These are phyloP conservation scores for Amazona ochrocephala DNA, from an alignment of 2,797 vertebrate genomes.

Conservation along the genomic window DNA sequence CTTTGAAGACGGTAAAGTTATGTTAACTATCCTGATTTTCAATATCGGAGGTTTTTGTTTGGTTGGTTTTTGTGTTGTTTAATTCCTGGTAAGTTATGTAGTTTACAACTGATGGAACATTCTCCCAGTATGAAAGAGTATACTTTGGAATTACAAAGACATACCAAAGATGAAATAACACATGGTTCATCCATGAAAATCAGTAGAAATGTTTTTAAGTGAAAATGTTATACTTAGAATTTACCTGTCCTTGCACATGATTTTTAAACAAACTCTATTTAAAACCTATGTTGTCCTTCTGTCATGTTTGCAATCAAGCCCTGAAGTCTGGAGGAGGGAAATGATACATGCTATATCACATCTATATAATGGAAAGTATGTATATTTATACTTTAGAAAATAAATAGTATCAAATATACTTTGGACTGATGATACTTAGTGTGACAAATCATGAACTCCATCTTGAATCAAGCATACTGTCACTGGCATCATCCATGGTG, in stretches of 20 bases:
- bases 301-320: not conserved
- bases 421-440: not conserved
- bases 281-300: not conserved
- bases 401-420: not conserved
- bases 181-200: not conserved
- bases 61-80: not conserved
- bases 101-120: not conserved
- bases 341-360: not conserved
- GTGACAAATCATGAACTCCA: not conserved
- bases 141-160: not conserved
- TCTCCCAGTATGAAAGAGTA: not conserved
- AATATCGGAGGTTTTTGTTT: accelerated
- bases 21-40: not conserved
- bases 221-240: not conserved
- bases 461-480: not conserved
- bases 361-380: not conserved
- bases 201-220: not conserved
- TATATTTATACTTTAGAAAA: not conserved
- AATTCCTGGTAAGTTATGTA: not conserved
- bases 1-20: not conserved
- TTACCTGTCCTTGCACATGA: not conserved
- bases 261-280: not conserved
- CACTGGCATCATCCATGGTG: not conserved
- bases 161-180: not conserved
- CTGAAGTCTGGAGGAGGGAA: not conserved